Evolutionary conservation across 2,113 vertebrate species (phyloP).

Genomic region (Larimichthys crocea): DNA sequence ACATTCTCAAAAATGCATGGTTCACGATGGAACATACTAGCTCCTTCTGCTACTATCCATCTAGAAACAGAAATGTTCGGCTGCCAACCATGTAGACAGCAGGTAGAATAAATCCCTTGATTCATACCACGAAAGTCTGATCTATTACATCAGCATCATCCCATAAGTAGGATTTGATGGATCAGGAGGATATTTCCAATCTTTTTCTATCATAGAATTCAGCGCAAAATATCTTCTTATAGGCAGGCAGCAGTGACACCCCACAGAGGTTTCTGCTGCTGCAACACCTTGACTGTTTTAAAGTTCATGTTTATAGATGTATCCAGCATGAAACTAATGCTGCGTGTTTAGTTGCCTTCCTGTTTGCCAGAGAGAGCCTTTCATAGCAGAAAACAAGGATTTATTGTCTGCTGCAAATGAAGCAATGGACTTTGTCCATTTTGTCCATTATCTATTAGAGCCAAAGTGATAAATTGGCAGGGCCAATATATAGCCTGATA

Average conservation of each 20-base stretch:
- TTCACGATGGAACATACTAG: neutral
- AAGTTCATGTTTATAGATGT: neutral
- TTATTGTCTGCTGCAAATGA: neutral
- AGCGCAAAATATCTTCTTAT: neutral
- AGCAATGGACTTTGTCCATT: neutral
- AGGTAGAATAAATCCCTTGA: neutral
- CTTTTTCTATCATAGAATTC: too few relatives aligned
- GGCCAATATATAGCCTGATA: neutral
- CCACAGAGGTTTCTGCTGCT: neutral
- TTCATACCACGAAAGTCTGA: neutral
- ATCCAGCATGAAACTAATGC: neutral
- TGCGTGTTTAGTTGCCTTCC: neutral
- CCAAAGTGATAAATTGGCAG: neutral
- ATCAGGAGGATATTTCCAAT: neutral
- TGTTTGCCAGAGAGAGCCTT: neutral
- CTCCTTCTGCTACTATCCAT: neutral
- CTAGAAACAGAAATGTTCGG: neutral
- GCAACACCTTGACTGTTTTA: neutral
- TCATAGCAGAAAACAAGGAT: neutral
- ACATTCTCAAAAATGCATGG: neutral
- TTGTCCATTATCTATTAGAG: neutral
- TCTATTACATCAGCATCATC: neutral
- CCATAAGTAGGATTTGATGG: neutral
- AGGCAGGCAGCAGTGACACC: neutral
- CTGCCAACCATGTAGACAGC: neutral